A percentile compares a stretch with the other conserved stretches of the same genome.
These are phyloP conservation scores for Heliothis virescens DNA, from an alignment of 1,140 invertebrate species.

Conservation along the genomic window DNA sequence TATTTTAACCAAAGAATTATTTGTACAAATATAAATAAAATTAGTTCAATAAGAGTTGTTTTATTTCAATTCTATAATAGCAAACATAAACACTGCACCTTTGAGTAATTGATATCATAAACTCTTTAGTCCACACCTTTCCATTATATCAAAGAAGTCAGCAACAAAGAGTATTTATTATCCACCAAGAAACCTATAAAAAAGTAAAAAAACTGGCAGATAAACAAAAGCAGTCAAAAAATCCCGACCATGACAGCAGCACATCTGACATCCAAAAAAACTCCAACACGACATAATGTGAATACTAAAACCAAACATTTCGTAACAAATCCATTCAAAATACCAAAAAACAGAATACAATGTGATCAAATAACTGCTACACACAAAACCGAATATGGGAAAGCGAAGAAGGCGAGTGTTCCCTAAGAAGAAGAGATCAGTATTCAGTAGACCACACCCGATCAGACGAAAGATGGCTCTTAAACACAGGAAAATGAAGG, in stretches of 20 bases:
- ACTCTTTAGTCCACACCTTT: too few relatives aligned
- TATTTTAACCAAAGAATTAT: slow-evolving; percentile 17
- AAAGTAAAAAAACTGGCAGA: slow-evolving; percentile 16
- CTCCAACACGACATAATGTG: slow-evolving; percentile 17
- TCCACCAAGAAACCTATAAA: neutral
- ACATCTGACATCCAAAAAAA: slow-evolving; percentile 22
- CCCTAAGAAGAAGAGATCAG: slow-evolving; percentile 67
- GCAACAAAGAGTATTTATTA: neutral
- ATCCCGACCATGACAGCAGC: slow-evolving; percentile 11
- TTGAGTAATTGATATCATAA: too few relatives aligned
- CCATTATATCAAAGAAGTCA: too few relatives aligned
- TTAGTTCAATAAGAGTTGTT: neutral
- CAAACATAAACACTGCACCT: too few relatives aligned
- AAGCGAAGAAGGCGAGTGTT: slow-evolving; percentile 67
- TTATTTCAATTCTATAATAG: neutral
- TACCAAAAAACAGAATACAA: neutral
- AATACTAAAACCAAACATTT: slow-evolving; percentile 3
- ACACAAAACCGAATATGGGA: slow-evolving; percentile 56
- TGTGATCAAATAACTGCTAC: neutral
- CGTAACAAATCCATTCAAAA: neutral
- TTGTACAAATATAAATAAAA: slow-evolving; percentile 12
- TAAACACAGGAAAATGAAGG: slow-evolving; percentile 67
- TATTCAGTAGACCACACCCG: slow-evolving; percentile 74
- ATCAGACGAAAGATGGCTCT: slow-evolving; percentile 74
- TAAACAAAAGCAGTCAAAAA: slow-evolving; percentile 35